Base-by-base conservation (phyloP, 2,797 vertebrate genomes). In the Mormyrops attenuatus region DNA sequence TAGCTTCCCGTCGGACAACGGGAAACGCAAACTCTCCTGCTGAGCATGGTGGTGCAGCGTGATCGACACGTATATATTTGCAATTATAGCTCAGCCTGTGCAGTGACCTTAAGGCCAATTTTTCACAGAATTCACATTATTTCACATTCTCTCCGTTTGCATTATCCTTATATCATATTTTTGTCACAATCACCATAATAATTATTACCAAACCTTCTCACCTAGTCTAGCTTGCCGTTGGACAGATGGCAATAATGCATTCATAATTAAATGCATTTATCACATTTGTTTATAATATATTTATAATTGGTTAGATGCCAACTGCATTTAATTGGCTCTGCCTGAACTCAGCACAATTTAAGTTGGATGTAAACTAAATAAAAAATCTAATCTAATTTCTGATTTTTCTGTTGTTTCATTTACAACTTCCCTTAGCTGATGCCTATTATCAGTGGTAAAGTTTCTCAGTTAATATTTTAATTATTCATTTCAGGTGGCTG, bases 191-290 rank as follows among this genome's bases (percentile, higher is more conserved):
- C 66, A 17, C 30, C 30, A 73, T 6, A 11, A 22, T 30, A 69
- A 34, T 26, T 11, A 60, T 60, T 60, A 3, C 92, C 86, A 88
- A 93, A 89, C n/a, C 91, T 92, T 91, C 93, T 91, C 38, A 91
- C 88, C 38, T 47, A 5, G 11, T 22, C 20, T 60, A 60, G 55
- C 5, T 20, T 82, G 17, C 38, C 2, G 6, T 82, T 9, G 4
- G 30, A 69, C 1, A 0, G 57, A 22, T 60, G n/a, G n/a, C n/a
- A 9, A 22, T 60, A 8, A 60, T 60, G 22, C n/a, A 69, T 69
- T 34, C 11, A 69, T 69, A 34, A 69, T 34, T 15, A 30, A 38
- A 15, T 69, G 26, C 4, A 66, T 66, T 66, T 30, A 30, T 34
- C 26, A 3, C 66, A 69, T 34, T 69, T 34, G 66, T 69, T 15